These are phyloP conservation scores for Pasiphila rectangulata DNA, from an alignment of 2,888 invertebrate species.

Conservation along the genomic window DNA sequence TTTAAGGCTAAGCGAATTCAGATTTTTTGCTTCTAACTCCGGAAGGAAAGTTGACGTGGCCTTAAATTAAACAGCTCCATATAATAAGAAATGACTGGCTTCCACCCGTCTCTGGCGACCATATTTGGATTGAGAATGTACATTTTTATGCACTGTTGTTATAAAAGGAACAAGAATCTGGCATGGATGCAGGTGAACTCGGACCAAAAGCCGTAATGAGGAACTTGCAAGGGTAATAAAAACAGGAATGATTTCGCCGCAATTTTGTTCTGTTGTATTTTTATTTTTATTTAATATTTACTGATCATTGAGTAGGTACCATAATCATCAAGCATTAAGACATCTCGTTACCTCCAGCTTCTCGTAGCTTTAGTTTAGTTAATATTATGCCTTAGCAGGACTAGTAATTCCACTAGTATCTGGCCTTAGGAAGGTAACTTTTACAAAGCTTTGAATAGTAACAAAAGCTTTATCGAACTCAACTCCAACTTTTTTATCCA, in stretches of 20 bases:
- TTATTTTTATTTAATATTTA: not conserved
- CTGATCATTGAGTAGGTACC: too few species aligned
- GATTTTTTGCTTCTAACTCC: conserved; percentile 66
- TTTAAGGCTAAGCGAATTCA: conserved; percentile 24
- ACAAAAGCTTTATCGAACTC: too few species aligned
- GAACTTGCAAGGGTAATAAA: conserved; percentile 34
- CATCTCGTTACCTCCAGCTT: too few species aligned
- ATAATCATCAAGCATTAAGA: too few species aligned
- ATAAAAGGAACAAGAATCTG: conserved; percentile 60
- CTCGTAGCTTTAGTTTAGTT: too few species aligned
- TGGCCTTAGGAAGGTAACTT: too few species aligned
- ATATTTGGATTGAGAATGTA: conserved; percentile 63
- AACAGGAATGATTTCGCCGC: conserved; percentile 21
- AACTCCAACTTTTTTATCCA: too few species aligned
- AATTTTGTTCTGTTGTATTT: conserved; percentile 8
- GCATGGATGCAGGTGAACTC: conserved; percentile 54
- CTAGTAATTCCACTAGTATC: too few species aligned
- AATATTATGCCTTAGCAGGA: too few species aligned
- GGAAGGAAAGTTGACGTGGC: conserved; percentile 71
- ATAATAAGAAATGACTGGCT: conserved; percentile 73
- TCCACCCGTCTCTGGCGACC: conserved; percentile 54
- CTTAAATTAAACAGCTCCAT: conserved; percentile 62
- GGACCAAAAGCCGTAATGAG: conserved; percentile 42
- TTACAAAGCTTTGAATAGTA: too few species aligned
- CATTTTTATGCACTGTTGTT: conserved; percentile 58